Evolutionary conservation across 1,140 invertebrate genomes (phyloP).

Genomic region (Tetramorium parvispinum): DNA sequence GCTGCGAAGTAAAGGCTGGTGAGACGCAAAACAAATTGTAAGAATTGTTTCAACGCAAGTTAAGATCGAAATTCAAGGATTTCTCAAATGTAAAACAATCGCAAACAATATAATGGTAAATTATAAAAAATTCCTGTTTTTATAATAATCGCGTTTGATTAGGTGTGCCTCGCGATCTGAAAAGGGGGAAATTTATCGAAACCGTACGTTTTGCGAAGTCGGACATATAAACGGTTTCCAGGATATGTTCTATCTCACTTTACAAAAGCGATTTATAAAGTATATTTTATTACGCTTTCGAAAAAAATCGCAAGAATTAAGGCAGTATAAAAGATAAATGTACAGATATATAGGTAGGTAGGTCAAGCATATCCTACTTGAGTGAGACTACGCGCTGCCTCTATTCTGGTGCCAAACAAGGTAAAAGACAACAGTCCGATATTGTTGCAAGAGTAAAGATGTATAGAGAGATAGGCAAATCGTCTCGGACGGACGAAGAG

Average conservation of each 20-base stretch:
- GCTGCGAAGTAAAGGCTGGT: conserved; percentile 32
- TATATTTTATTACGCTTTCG: conserved; percentile 24
- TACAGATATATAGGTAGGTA: conserved; percentile 46
- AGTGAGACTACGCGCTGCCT: conserved; percentile 77
- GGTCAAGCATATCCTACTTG: conserved; percentile 67
- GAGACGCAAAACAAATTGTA: conserved; percentile 33
- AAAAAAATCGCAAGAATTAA: conserved; percentile 29
- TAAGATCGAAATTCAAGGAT: not conserved
- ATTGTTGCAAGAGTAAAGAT: conserved; percentile 74
- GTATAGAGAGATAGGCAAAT: conserved; percentile 66
- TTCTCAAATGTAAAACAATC: not conserved
- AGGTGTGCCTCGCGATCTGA: not conserved
- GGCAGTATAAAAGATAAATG: conserved; percentile 19
- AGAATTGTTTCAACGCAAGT: conserved; percentile 20
- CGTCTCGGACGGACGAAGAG: conserved; percentile 64
- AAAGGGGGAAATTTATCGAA: conserved; percentile 1
- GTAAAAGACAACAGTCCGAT: conserved; percentile 67
- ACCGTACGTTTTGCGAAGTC: not conserved
- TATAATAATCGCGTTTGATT: not conserved
- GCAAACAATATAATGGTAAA: conserved; percentile 9
- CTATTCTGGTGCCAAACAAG: conserved; percentile 79
- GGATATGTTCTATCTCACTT: conserved; percentile 5
- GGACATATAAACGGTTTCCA: not conserved
- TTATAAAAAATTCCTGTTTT: not conserved
- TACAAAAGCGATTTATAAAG: conserved; percentile 15